These are phyloP conservation scores for Onychostruthus taczanowskii DNA, from an alignment of 2,113 vertebrate species.

Conservation along the genomic window DNA sequence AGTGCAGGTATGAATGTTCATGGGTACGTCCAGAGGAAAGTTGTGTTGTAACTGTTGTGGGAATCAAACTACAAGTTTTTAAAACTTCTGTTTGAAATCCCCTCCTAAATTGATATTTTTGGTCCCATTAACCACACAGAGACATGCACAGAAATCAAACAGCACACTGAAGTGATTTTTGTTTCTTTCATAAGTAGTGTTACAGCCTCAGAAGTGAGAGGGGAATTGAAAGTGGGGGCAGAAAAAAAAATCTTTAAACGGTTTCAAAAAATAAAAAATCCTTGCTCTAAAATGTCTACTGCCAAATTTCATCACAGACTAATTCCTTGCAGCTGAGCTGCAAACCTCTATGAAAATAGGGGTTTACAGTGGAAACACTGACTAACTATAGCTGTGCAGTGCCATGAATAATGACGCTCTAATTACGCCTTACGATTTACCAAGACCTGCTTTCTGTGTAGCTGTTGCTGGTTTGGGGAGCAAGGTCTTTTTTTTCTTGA, in stretches of 20 bases:
- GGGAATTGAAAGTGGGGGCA: background rate
- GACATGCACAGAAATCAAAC: background rate
- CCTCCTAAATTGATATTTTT: background rate
- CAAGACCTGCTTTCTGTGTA: background rate
- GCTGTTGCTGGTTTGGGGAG: constrained; percentile 28
- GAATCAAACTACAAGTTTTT: background rate
- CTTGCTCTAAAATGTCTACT: background rate
- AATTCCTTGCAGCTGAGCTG: constrained; percentile 62
- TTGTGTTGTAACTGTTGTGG: background rate
- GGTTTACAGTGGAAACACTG: constrained; percentile 63
- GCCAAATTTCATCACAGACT: constrained; percentile 39
- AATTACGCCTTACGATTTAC: constrained; percentile 48
- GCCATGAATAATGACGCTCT: background rate
- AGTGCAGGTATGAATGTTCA: background rate
- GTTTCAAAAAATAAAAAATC: background rate
- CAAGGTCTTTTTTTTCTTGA: background rate
- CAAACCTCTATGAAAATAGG: constrained; percentile 39
- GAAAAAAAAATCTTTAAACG: background rate
- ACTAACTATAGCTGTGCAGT: constrained; percentile 52
- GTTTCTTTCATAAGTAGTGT: background rate
- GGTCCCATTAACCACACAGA: background rate
- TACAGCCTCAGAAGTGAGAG: background rate
- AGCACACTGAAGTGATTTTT: background rate
- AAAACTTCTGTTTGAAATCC: background rate
- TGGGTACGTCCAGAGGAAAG: background rate